A percentile compares a stretch with the other conserved stretches of the same genome.
Conservation (phyloP, 2,797 vertebrate species). For the Miichthys miiuy region DNA sequence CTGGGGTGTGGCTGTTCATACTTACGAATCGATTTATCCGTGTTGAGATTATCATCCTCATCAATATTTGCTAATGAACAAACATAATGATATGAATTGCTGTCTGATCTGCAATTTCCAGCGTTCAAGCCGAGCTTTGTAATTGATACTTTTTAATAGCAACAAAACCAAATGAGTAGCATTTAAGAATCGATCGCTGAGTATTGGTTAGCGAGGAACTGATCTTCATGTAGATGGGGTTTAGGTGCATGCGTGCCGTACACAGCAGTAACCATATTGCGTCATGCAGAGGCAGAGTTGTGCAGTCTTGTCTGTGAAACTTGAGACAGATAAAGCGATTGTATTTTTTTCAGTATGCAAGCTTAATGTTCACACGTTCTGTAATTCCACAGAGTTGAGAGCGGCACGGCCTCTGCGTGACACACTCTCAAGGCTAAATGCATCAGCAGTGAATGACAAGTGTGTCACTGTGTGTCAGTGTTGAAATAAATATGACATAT, state of each 20-base stretch:
- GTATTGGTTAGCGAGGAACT: slow-evolving; percentile 38
- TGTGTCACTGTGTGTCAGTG: slow-evolving; percentile 45
- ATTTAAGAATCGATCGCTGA: slow-evolving; percentile 44
- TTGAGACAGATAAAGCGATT: slow-evolving; percentile 29
- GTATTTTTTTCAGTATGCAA: slow-evolving; percentile 22
- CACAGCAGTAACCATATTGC: slow-evolving; percentile 6
- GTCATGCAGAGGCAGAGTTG: slow-evolving; percentile 23
- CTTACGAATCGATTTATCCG: slow-evolving; percentile 25
- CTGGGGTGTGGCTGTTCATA: neutral
- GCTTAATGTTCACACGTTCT: slow-evolving; percentile 42
- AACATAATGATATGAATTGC: slow-evolving; percentile 12
- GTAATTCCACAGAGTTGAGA: slow-evolving; percentile 33
- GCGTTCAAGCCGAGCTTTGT: slow-evolving; percentile 5
- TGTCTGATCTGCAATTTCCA: slow-evolving; percentile 27
- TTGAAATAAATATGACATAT: slow-evolving; percentile 48
- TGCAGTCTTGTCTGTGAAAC: slow-evolving; percentile 11
- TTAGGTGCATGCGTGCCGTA: slow-evolving; percentile 5
- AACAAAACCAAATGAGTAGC: slow-evolving; percentile 25
- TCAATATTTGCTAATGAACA: slow-evolving; percentile 43
- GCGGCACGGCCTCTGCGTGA: slow-evolving; percentile 34
- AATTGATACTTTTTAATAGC: slow-evolving; percentile 19
- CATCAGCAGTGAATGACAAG: slow-evolving; percentile 63
- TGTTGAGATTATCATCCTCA: slow-evolving; percentile 19
- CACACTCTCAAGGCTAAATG: slow-evolving; percentile 52
- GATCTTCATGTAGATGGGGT: slow-evolving; percentile 21